Evolutionary conservation across 2,888 invertebrate genomes (phyloP), one percentile per base, ranked within the genome.

Genomic region (Drosophila paranaensis): DNA sequence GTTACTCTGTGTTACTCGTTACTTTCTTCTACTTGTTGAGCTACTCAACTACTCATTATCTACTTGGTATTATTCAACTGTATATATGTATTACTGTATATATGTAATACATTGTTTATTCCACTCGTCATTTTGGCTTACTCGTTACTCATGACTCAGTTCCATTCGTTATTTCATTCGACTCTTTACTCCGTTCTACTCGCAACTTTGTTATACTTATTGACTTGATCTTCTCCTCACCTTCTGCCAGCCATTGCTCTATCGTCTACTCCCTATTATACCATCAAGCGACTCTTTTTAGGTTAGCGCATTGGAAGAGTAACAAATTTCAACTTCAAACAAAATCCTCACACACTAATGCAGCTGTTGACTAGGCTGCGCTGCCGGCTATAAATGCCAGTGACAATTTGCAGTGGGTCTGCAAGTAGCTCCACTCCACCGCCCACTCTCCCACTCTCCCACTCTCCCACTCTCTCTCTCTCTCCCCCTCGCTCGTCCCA

Each of bases 321-420:
- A 63, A 37, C 56, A 45, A 58, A 63, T 68, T 61, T 48, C 20
- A 58, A 60, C 71, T 68, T 65, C 65, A 75, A 63, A 71, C 63
- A 60, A 68, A 71, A 57, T 48, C 43, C n/a, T 48, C 37, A 14
- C 69, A 66, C 16, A 69, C 58, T 53, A 46, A 53, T 63, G 55
- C 71, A 79, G 58, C 71, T 69, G 67, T 71, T 62, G 62, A 69
- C 62, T 70, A 53, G 51, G 53, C 63, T 53, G 53, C 40, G 79
- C 81, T 70, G 70, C 53, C 70, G 86, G 83, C 82, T 76, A 79
- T 72, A 87, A 84, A 84, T 85, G 88, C 75, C 76, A 82, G 77
- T 84, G 88, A 84, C 81, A 84, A 84, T 88, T 88, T 88, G 80
- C 83, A 78, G 46, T 61, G 76, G 77, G 69, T 63, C 60, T 54